Evolutionary conservation across 2,888 invertebrate genomes (phyloP), one percentile per base, ranked within the genome.

Genomic region (Torymus tubicola): DNA sequence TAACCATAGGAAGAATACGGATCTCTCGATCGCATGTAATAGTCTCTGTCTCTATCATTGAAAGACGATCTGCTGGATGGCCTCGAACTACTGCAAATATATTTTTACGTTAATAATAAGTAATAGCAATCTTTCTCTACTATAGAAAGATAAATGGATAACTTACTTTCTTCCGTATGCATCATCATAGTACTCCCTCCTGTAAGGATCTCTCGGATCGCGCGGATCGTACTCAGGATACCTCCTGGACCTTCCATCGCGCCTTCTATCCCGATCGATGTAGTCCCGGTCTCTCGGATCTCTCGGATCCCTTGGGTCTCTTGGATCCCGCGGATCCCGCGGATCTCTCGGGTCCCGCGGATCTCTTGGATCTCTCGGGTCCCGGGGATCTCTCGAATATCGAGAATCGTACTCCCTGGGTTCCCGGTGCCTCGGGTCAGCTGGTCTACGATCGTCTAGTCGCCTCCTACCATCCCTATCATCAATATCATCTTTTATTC

Each of bases 1-100:
- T 89, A 90, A 72, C 84, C 85, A 80, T 90, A 90, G 83, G 89
- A 88, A 69, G 89, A 87, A 78, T 81, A 83, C 0, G 80, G 87
- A 58, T 91, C 90, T 65, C 90, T 87, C 2, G 84, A 74, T 83
- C 90, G 86, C 83, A 85, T 83, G 24, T 83, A 85, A 65, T 88
- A 90, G 67, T 90, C 90, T 57, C 90, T 85, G 42, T 90, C 90
- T 73, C 90, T 88, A 64, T 90, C 90, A 50, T 90, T 90, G 83
- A 90, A 91, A 14, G 90, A 90, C 42, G 90, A 90, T 86, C 90
- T 88, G 80, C 90, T 91, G 3, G 90, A 90, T 55, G 90, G 90
- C 61, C 90, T 88, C 58, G 90, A 91, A 78, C 90, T 90, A 42
- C 11, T 83, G 77, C 74, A 74, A 81, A 58, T 74, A 57, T 5